These are phyloP conservation scores for Melanostoma scalare DNA, from an alignment of 2,888 invertebrate genomes.

Conservation along the genomic window DNA sequence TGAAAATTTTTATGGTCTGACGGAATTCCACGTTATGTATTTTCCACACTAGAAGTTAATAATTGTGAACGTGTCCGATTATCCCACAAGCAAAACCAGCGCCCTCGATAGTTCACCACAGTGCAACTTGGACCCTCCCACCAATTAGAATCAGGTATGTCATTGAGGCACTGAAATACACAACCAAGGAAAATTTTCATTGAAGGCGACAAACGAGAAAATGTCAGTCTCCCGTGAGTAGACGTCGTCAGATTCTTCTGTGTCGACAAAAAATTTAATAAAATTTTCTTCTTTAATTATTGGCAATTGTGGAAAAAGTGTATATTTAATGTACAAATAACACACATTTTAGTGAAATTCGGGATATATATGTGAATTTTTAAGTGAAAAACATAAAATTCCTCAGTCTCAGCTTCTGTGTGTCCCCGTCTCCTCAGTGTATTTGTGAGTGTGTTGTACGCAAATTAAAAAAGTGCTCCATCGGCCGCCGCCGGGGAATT, in stretches of 20 bases:
- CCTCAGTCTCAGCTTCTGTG: not conserved
- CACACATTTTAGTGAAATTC: conserved; percentile 17
- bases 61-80: conserved; percentile 28
- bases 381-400: conserved; percentile 36
- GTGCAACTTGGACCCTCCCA: conserved; percentile 10
- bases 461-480: conserved; percentile 79
- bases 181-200: conserved; percentile 49
- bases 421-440: not conserved
- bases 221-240: conserved; percentile 71
- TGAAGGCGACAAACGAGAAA: conserved; percentile 60
- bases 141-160: conserved; percentile 38
- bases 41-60: conserved; percentile 7
- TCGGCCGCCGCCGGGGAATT: conserved; percentile 64
- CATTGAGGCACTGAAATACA: conserved; percentile 26
- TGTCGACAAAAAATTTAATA: conserved; percentile 50
- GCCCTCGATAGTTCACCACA: conserved; percentile 44
- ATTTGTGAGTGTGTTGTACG: conserved; percentile 47
- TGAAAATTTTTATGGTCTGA: not conserved
- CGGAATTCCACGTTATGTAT: conserved; percentile 1
- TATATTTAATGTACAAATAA: not conserved
- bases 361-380: conserved; percentile 6
- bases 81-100: not conserved
- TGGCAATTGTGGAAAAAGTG: not conserved
- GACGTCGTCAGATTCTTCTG: conserved; percentile 65
- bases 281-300: conserved; percentile 16